phyloP scores from a whole-genome alignment of 1,140 invertebrate genomes.

The Elymnias hypermnestra region DNA sequence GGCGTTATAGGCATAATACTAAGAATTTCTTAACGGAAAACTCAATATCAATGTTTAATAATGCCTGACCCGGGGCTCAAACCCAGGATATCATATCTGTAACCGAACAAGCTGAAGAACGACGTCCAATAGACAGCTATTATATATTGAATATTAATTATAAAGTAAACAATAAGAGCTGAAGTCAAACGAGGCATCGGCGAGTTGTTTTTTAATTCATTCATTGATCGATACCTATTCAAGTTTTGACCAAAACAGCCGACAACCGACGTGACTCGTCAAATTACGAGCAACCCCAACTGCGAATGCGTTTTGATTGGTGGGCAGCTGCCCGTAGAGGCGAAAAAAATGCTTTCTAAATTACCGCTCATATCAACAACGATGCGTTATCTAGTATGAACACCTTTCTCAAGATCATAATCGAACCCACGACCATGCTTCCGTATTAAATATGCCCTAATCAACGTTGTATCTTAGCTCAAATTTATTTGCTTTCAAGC shows the following conservation, averaged over 20 bases:
- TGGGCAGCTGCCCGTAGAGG: conserved; percentile 57
- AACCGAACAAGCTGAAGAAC: too few species aligned
- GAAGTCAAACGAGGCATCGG: neutral
- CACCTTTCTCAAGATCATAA: conserved; percentile 49
- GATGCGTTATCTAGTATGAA: conserved; percentile 39
- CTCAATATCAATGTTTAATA: too few species aligned
- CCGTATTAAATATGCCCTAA: too few species aligned
- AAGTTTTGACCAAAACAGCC: conserved; percentile 34
- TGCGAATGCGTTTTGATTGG: conserved; percentile 62
- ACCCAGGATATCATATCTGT: too few species aligned
- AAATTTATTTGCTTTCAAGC: too few species aligned
- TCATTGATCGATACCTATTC: conserved; percentile 24
- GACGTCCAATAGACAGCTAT: too few species aligned
- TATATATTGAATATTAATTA: neutral
- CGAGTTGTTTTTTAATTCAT: conserved; percentile 1
- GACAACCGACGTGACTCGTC: conserved; percentile 43
- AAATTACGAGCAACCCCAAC: conserved; percentile 52
- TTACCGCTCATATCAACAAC: conserved; percentile 47
- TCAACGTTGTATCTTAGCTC: too few species aligned
- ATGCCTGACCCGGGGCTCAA: too few species aligned
- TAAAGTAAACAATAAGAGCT: neutral
- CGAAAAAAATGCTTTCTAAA: conserved; percentile 63
- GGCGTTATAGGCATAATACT: too few species aligned
- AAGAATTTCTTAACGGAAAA: too few species aligned
- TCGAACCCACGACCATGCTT: conserved; percentile 19